Conservation (phyloP, 2,113 vertebrate species). For the Rhagologus leucostigma region DNA sequence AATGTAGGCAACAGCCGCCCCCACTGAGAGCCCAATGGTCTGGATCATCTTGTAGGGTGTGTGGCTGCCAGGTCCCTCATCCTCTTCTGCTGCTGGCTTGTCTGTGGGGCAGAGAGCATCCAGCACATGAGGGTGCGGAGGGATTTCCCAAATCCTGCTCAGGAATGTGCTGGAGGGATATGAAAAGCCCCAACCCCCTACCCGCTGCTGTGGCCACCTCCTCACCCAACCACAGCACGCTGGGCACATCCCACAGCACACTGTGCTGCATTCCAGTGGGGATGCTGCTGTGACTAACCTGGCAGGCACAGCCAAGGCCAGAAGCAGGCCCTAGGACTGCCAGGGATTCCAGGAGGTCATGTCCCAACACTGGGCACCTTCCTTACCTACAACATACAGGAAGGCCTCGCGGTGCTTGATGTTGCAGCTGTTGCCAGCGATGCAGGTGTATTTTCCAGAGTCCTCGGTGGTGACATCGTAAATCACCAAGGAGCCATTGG, state of each 20-base stretch:
- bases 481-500: slow-evolving; percentile 91
- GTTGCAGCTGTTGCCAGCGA: slow-evolving; percentile 94
- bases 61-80: slow-evolving; percentile 65
- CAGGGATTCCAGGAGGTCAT: background rate
- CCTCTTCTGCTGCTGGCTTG: slow-evolving; percentile 71
- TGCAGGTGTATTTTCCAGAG: slow-evolving; percentile 91
- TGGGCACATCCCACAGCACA: background rate
- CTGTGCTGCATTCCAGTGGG: background rate
- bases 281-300: background rate
- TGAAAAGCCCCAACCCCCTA: background rate
- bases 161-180: background rate
- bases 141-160: background rate
- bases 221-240: accelerated
- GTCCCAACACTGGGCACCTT: accelerated
- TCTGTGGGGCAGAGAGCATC: slow-evolving; percentile 72
- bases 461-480: slow-evolving; percentile 86
- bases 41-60: slow-evolving; percentile 99
- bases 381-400: slow-evolving; percentile 92
- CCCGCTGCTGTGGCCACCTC: accelerated
- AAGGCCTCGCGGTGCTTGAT: slow-evolving; percentile 86
- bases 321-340: background rate
- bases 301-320: background rate
- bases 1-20: slow-evolving; percentile 94
- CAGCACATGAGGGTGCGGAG: background rate
- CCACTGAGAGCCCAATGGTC: slow-evolving; percentile 94